These are phyloP conservation scores for Phyllostomus discolor DNA, from an alignment of 2,113 vertebrate genomes.

Conservation along the genomic window DNA sequence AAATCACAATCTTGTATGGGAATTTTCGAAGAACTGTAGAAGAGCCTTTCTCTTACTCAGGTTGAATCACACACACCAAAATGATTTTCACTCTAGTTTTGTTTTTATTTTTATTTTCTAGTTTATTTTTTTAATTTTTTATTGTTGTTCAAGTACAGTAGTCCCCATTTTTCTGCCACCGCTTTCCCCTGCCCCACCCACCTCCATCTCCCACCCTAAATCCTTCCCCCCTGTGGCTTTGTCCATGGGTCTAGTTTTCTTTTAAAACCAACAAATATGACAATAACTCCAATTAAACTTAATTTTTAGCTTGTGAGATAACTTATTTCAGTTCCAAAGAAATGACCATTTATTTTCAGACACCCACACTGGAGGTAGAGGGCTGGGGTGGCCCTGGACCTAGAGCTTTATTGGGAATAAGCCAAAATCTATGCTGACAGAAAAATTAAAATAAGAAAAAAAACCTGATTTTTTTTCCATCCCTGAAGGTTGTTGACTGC, in stretches of 20 bases:
- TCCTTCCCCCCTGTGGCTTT: no score
- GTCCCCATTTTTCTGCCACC: no score
- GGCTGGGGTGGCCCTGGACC: neutral
- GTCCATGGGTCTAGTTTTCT: neutral
- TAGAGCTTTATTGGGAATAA: neutral
- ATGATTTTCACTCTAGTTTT: neutral
- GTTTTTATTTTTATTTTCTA: neutral
- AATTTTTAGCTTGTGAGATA: neutral
- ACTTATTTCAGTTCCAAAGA: neutral
- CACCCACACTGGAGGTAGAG: neutral
- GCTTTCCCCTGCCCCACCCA: no score
- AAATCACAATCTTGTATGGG: neutral
- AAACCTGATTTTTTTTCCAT: neutral
- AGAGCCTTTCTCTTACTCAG: neutral
- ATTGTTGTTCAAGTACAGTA: no score
- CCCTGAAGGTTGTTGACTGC: neutral
- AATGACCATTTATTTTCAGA: neutral
- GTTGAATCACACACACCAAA: neutral
- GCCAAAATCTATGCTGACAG: constrained; percentile 27
- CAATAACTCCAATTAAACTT: neutral
- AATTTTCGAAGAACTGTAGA: neutral
- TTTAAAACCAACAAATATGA: neutral
- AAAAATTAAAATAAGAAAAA: constrained; percentile 30
- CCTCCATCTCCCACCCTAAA: no score
- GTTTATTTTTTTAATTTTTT: neutral